phyloP scores from a whole-genome alignment of 1,140 invertebrate species.

The Lordiphosa clarofinis region DNA sequence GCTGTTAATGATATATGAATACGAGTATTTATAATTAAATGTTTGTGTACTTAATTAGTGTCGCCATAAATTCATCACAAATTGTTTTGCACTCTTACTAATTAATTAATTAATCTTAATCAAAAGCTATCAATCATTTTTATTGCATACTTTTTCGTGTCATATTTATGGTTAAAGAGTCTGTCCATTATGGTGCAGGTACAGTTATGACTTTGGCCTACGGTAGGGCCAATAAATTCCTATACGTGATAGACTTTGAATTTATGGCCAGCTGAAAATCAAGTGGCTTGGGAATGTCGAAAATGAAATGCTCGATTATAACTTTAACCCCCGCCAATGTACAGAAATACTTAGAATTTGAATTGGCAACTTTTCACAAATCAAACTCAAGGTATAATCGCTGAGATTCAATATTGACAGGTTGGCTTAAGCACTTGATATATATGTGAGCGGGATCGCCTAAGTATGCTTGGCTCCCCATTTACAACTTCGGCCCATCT shows the following conservation, averaged over 20 bases:
- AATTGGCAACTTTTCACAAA: slow-evolving; percentile 1
- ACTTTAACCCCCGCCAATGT: slow-evolving; percentile 5
- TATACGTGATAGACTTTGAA: slow-evolving; percentile 24
- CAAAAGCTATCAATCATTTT: slow-evolving; percentile 64
- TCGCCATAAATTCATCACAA: slow-evolving; percentile 46
- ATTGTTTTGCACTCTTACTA: slow-evolving; percentile 14
- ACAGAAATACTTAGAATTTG: slow-evolving; percentile 21
- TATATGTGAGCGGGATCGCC: neutral
- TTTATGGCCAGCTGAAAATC: slow-evolving; percentile 26
- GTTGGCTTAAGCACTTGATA: slow-evolving; percentile 7
- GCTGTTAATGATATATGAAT: slow-evolving; percentile 18
- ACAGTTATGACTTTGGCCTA: slow-evolving; percentile 24
- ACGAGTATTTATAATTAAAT: slow-evolving; percentile 18
- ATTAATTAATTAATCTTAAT: slow-evolving; percentile 48
- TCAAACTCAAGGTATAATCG: slow-evolving; percentile 9
- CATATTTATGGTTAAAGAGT: slow-evolving; percentile 30
- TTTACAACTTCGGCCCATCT: slow-evolving; percentile 25
- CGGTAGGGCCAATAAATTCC: too few relatives aligned
- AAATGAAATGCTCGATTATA: slow-evolving; percentile 24
- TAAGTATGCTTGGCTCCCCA: neutral
- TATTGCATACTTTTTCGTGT: slow-evolving; percentile 69
- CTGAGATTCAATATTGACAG: slow-evolving; percentile 13
- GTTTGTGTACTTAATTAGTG: slow-evolving; percentile 10
- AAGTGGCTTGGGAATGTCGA: slow-evolving; percentile 30
- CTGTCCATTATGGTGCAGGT: slow-evolving; percentile 11